phyloP scores from a whole-genome alignment of 2,113 vertebrate species.

The Mastomys natalensis region DNA sequence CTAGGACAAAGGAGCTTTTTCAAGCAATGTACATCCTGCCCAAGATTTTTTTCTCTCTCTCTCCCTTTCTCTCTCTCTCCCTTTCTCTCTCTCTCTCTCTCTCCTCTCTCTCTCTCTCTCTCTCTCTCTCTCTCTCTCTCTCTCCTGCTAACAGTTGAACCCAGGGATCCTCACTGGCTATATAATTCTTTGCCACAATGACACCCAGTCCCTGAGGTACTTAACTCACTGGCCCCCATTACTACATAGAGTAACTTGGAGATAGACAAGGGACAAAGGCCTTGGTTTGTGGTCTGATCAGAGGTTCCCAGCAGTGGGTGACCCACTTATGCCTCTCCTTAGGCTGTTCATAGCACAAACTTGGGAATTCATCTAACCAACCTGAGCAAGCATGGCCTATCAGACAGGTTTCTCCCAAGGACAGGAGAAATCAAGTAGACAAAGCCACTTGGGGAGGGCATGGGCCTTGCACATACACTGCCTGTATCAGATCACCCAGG shows the following conservation, averaged over 20 bases:
- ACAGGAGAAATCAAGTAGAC: neutral
- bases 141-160: neutral
- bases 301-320: neutral
- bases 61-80: neutral
- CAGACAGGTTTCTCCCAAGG: neutral
- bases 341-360: neutral
- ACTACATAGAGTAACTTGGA: neutral
- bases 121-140: no score
- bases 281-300: neutral
- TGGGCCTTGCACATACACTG: neutral
- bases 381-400: neutral
- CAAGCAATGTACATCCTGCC: neutral
- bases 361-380: neutral
- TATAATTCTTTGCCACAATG: neutral
- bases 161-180: neutral
- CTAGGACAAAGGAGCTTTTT: neutral
- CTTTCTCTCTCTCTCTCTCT: no score
- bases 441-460: neutral
- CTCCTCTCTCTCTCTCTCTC: no score
- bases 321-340: fast-evolving
- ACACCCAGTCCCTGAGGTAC: neutral
- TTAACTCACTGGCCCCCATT: neutral
- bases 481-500: fast-evolving
- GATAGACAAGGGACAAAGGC: neutral
- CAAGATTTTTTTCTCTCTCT: neutral